Evolutionary conservation across 92 coral and sea anemone genomes (phyloP), one percentile per base, ranked within the genome.

Genomic region (Pocillopora grandis): DNA sequence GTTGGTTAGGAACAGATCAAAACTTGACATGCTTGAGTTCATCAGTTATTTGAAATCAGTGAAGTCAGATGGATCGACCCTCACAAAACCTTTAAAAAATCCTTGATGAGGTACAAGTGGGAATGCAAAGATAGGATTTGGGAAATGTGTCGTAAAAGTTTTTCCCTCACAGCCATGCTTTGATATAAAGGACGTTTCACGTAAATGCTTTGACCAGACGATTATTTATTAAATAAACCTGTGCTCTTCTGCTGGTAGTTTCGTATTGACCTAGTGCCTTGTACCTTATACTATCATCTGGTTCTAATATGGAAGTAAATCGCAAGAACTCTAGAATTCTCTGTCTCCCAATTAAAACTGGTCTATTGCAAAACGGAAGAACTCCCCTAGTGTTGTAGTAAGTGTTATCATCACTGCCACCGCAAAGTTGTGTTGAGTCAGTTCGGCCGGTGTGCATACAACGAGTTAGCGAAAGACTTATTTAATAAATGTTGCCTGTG

Each of bases 301-400:
- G 85, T 58, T 71, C 21, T 77, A 81, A 81, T 81, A 81, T 81
- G 85, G 83, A 65, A 17, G 64, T 13, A 60, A 72, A 71, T 42
- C 70, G 70, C 18, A 75, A 66, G 71, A 81, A 59, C 70, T 56
- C 61, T 27, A 71, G 85, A 81, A 19, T 61, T 60, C 18, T 20
- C 37, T 72, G 69, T 59, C 85, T 80, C 76, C 84, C 84, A 80
- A 57, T 64, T 21, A 10, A 75, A 59, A 60, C 74, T 70, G 52
- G 10, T 33, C 9, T 23, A 57, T 37, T 9, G 17, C 63, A 71
- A 68, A 81, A 76, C 85, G 85, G 85, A 81, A 81, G 70, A 81
- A n/a, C 77, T 62, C 85, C 85, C 85, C 71, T 81, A 20, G 77
- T 70, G 68, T 62, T 68, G 85, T 80, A 80, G 69, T 80, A 71